Conservation (phyloP, 2,113 vertebrate genomes). For the Nettapus auritus region DNA sequence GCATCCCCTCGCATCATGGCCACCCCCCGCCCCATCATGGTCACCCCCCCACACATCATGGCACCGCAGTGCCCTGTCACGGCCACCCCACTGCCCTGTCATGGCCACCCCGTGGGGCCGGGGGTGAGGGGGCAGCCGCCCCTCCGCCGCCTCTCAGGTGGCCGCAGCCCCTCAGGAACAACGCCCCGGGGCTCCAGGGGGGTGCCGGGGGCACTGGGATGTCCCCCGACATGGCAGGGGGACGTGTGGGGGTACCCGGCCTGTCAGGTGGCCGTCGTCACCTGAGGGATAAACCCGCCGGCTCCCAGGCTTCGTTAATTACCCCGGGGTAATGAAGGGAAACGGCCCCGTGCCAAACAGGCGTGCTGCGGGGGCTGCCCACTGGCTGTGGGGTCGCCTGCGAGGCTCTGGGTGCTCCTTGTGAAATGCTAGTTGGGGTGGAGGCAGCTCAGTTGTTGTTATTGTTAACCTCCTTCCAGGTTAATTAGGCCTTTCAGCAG, state of each 20-base stretch:
- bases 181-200: neutral
- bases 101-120: no score
- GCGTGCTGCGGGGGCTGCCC: accelerated
- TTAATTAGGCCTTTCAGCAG: conserved; percentile 3
- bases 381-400: neutral
- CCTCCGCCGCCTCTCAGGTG: neutral
- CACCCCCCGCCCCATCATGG: no score
- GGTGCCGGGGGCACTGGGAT: neutral
- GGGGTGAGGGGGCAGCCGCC: no score
- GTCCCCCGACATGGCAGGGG: accelerated
- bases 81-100: no score
- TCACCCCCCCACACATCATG: no score
- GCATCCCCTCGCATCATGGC: no score
- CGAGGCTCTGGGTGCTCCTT: neutral
- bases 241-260: neutral
- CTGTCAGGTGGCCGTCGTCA: accelerated
- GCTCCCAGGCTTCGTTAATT: neutral
- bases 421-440: neutral
- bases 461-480: neutral
- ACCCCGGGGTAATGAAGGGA: neutral
- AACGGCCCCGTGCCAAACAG: neutral
- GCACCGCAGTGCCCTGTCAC: no score
- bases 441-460: neutral
- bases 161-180: neutral
- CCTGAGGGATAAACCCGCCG: neutral